Conservation (phyloP, 92 coral and sea anemone genomes). For the Blastomussa wellsi region DNA sequence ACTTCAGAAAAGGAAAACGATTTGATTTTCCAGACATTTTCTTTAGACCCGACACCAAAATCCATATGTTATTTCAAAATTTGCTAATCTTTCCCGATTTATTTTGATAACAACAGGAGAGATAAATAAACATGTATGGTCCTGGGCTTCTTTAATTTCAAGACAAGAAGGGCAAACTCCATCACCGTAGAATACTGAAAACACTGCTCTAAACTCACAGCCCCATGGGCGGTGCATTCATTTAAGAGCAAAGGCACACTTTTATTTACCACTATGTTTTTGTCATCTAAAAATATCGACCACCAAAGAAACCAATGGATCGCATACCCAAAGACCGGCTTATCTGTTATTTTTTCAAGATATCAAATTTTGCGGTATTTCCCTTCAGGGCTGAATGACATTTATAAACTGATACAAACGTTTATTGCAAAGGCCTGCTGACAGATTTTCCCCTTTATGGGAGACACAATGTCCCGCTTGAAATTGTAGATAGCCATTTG, state of each 20-base stretch:
- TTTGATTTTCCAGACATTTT: background rate
- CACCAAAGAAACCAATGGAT: conserved; percentile 12
- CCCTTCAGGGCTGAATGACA: conserved; percentile 39
- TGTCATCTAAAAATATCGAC: conserved; percentile 26
- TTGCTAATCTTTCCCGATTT: background rate
- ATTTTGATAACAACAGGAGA: background rate
- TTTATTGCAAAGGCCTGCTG: conserved; percentile 48
- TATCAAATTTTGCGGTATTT: conserved; percentile 31
- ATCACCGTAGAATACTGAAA: background rate
- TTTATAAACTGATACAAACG: conserved; percentile 44
- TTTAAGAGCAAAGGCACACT: background rate
- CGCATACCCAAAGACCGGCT: background rate
- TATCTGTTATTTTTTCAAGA: conserved; percentile 23
- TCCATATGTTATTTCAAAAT: background rate
- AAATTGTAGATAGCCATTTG: conserved; percentile 26
- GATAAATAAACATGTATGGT: background rate
- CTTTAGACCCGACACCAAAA: background rate
- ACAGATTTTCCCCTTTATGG: conserved; percentile 36
- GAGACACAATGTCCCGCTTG: conserved; percentile 52
- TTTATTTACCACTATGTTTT: background rate
- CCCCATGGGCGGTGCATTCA: background rate
- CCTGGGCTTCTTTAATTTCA: no score
- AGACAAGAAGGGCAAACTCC: background rate
- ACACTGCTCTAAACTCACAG: background rate
- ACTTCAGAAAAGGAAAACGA: no score